Base-by-base conservation (phyloP, 2,113 vertebrate genomes). In the Butorides virescens region DNA sequence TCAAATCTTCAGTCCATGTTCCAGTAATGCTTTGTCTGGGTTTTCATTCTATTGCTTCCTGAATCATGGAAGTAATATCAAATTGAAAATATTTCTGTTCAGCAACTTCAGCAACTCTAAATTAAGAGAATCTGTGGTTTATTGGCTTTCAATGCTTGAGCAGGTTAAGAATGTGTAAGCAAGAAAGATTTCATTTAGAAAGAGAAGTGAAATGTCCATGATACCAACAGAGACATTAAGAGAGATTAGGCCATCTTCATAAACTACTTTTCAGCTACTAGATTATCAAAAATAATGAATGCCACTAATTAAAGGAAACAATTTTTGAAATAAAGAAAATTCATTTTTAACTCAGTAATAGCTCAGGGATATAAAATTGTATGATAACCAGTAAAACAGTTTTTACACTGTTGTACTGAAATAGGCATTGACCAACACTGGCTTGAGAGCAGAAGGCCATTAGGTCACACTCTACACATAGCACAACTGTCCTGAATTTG, bases 1-100 rank as follows among this genome's bases (percentile, higher is more conserved):
- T 86, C 21, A 92, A n/a, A 95, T 85, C 47, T 95, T 96, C 87
- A 95, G 75, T 81, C 91, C 74, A 27, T 84, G 49, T 88, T 87
- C 91, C 13, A 4, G 58, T 29, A 91, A 61, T 66, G 65, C 84
- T 90, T 87, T 75, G 34, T 66, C 55, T 96, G 75, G 59, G 32
- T 93, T 97, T 97, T 93, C 76, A 83, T 86, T 47, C 73, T 94
- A 76, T 95, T 97, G 91, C 77, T 95, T 91, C 73, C 50, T 71
- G 42, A 52, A 39, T 75, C 55, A 36, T 22, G 49, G 63, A 96
- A 97, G 50, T 76, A 97, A 95, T 95, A 97, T 93, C 56, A 96
- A 96, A 95, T 62, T 95, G 94, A 92, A 98, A 97, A 97, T 96
- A 97, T 97, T 97, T 97, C 94, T 94, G 67, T 85, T 97, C 90